Base-by-base conservation (phyloP, 2,888 invertebrate genomes). In the Entomobrya multifasciata region DNA sequence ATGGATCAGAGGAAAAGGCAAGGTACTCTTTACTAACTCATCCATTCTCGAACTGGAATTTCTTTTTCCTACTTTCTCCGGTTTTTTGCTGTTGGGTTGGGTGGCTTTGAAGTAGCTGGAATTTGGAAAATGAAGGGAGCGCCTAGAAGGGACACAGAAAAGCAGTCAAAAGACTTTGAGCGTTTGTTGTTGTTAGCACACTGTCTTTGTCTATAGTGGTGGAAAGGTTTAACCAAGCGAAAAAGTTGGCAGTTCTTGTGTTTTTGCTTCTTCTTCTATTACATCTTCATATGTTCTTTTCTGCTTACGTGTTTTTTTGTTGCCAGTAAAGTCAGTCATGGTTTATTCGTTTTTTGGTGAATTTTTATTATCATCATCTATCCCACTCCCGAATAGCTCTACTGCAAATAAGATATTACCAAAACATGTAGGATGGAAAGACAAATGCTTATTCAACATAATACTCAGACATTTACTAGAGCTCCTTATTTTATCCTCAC, bases 151-250 rank as follows among this genome's bases (percentile, higher is more conserved):
- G 36, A 67, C n/a, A n/a, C n/a, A 79, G 25, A 44, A 27, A 20
- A 78, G 49, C 25, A 62, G 79, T 47, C 65, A 22, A 49, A 41
- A 41, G 0, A 41, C 44, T 67, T 67, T 65, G 65, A 41, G 41
- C 44, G 13, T 13, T 36, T 41, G 13, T 47, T 67, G 47, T 67
- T 67, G 11, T 67, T 67, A 4, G 36, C 41, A 41, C 65, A 60
- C 36, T 5, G 15, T 30, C 8, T 41, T 78, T 13, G 44, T 67
- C 36, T 8, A 22, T 47, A 62, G 60, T 60, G 60, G 60, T 60
- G 60, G 82, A 70, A 82, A 44, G 72, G 47, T 74, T 82, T 82
- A 82, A 82, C 82, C 82, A 74, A 74, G 82, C 47, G 72, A 62
- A 82, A 82, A 62, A 82, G 60, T 74, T 82, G 74, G 74, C 74